phyloP scores from a whole-genome alignment of 2,888 invertebrate species.

The Trissolcus japonicus region DNA sequence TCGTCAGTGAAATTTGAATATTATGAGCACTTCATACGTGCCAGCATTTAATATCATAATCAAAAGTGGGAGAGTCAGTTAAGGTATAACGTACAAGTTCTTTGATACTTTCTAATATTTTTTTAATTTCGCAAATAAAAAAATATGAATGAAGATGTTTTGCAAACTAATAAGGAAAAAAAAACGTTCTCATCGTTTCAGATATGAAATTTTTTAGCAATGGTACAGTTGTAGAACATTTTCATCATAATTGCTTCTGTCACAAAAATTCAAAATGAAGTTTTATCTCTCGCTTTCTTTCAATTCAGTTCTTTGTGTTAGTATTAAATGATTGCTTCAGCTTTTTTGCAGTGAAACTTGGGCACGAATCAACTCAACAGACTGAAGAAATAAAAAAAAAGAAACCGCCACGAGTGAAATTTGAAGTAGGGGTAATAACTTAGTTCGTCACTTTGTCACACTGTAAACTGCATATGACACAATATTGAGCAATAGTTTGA shows the following conservation, averaged over 20 bases:
- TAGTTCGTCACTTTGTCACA: background rate
- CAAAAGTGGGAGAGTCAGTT: too few species aligned
- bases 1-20: constrained; percentile 12
- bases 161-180: background rate
- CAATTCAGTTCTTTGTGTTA: constrained; percentile 59
- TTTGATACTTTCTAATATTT: too few species aligned
- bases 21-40: too few species aligned
- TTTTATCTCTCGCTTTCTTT: constrained; percentile 60
- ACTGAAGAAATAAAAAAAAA: constrained; percentile 57
- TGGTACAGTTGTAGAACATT: too few species aligned
- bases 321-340: constrained; percentile 67
- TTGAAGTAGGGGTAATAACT: constrained; percentile 15
- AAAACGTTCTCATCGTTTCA: constrained; percentile 22
- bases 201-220: constrained; percentile 24
- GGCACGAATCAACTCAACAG: constrained; percentile 64
- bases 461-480: constrained; percentile 12
- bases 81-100: too few species aligned
- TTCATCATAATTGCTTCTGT: constrained; percentile 54
- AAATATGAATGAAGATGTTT: background rate
- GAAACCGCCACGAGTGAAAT: too few species aligned
- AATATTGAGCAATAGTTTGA: too few species aligned
- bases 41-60: too few species aligned
- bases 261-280: constrained; percentile 46
- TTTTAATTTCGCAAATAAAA: too few species aligned
- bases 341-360: constrained; percentile 65